phyloP scores from a whole-genome alignment of 2,888 invertebrate genomes.

The Protonemura montana region DNA sequence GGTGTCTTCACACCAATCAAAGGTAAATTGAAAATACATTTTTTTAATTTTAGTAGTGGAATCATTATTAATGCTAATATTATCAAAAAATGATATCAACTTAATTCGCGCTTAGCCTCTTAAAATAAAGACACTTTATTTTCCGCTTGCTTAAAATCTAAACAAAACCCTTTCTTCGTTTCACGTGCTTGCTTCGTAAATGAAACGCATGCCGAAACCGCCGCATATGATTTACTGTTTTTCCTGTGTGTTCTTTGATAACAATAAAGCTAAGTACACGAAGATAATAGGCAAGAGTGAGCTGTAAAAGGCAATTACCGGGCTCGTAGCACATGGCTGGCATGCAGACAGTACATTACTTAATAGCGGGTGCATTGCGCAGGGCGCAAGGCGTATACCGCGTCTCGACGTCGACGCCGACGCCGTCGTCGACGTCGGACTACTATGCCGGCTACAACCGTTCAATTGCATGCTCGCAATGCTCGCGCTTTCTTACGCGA shows the following conservation, averaged over 20 bases:
- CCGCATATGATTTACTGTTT: neutral
- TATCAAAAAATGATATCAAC: too few species aligned
- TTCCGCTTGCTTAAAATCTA: too few species aligned
- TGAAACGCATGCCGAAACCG: too few species aligned
- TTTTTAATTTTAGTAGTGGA: neutral
- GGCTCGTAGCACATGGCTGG: neutral
- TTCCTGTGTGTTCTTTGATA: neutral
- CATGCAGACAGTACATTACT: neutral
- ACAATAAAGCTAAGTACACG: conserved; percentile 4
- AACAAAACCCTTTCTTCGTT: too few species aligned
- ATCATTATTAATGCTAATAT: too few species aligned
- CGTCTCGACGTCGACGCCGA: neutral
- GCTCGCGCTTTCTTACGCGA: neutral
- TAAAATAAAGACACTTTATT: too few species aligned
- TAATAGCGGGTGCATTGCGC: neutral
- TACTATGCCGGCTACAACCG: neutral
- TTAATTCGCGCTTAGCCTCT: too few species aligned
- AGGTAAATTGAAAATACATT: neutral
- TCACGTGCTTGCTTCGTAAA: too few species aligned
- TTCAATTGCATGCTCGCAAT: neutral
- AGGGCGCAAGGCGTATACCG: neutral
- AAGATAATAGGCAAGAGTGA: neutral
- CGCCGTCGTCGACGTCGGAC: neutral
- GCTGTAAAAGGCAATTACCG: conserved; percentile 1
- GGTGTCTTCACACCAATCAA: neutral